Base-by-base conservation (phyloP, 2,888 invertebrate species). In the Ametastegia equiseti region DNA sequence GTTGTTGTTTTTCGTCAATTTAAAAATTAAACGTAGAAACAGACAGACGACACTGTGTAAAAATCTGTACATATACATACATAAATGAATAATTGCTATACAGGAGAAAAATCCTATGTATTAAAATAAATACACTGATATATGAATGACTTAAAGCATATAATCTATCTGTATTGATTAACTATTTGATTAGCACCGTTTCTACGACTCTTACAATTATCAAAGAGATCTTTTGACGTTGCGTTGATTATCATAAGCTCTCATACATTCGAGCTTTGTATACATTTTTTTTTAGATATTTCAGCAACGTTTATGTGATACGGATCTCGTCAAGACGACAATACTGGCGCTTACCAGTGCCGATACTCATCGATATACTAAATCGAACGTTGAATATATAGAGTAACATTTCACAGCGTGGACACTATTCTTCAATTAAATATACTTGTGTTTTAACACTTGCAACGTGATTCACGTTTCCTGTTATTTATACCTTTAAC, bases 231-330 rank as follows among this genome's bases (percentile, higher is more conserved):
- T 75, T 75, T 54, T 54, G 50, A 50, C 3, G 36, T 19, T 75
- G 54, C 33, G 50, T 3, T 50, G 11, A 54, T n/a, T n/a, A n/a
- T n/a, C n/a, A n/a, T 54, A 54, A 30, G 60, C 30, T 30, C 15
- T 30, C n/a, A n/a, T 30, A 60, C 30, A 60, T 30, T 71, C 3
- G 15, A 71, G 30, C 71, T 19, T 42, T 45, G n/a, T n/a, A 15
- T 45, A 71, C 67, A 67, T 47, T 9, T 54, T 67, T 50, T 57
- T 77, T 77, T 83, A 84, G 81, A 78, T 84, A 84, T 83, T n/a
- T 84, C 85, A 85, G 82, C 83, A 86, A 84, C 81, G 84, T 85
- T 86, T 83, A 88, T 88, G 89, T 89, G 88, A 89, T 89, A 89
- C 82, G 85, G 83, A 88, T 88, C 85, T 88, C 84, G 86, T 87